These are phyloP conservation scores for Octomys mimax DNA, from an alignment of 2,797 vertebrate genomes.

Conservation along the genomic window DNA sequence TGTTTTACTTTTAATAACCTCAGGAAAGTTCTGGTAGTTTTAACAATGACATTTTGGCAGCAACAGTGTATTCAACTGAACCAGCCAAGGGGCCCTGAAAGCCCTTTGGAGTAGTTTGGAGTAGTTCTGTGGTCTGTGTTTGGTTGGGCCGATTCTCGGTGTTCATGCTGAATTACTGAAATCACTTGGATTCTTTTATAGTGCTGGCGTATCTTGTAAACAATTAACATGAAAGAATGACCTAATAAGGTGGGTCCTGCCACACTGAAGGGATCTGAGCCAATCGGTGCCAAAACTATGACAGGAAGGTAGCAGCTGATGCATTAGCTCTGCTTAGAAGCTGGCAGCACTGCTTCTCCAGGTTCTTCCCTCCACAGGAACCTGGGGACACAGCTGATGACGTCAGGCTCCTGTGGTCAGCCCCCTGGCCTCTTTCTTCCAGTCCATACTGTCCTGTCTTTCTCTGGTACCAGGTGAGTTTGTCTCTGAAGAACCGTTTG, in stretches of 20 bases:
- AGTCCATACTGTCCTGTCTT: rapidly evolving
- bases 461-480: neutral
- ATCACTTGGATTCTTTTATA: neutral
- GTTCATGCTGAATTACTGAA: neutral
- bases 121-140: neutral
- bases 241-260: neutral
- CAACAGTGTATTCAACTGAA: neutral
- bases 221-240: neutral
- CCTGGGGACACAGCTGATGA: neutral
- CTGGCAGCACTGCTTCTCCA: neutral
- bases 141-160: neutral
- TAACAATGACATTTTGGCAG: neutral
- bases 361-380: neutral
- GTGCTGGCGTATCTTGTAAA: neutral
- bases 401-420: rapidly evolving
- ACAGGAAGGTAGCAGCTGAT: constrained; percentile 44
- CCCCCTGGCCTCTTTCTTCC: neutral
- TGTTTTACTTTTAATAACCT: neutral
- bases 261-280: neutral
- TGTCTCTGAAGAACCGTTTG: neutral
- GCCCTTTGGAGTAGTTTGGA: neutral
- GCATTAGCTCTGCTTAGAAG: neutral
- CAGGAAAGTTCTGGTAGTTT: neutral
- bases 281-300: neutral
- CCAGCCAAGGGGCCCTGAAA: neutral